Percentiles rank a stretch among this genome's conserved stretches.
Conservation (phyloP, 2,113 vertebrate species). For the Xenotilapia longispinis region DNA sequence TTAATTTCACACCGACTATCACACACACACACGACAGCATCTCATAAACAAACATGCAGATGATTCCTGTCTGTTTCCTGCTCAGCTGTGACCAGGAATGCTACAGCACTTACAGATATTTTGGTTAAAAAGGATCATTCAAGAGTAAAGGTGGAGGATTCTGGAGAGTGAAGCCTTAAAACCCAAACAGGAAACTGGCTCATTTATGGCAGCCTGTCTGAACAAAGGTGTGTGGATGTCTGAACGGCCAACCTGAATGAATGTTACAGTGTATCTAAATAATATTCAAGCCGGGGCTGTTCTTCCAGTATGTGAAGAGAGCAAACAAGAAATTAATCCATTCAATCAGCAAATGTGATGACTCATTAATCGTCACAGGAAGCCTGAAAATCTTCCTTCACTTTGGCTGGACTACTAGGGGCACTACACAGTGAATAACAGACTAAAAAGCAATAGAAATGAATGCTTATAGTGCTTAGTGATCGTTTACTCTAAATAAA, state of each 20-base stretch:
- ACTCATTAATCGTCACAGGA: background rate
- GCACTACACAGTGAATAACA: background rate
- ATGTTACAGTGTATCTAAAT: background rate
- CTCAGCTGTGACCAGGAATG: background rate
- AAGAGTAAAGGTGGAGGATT: background rate
- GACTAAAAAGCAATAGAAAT: background rate
- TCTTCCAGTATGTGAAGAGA: background rate
- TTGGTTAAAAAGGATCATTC: background rate
- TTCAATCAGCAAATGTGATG: background rate
- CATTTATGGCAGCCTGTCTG: background rate
- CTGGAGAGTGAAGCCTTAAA: background rate
- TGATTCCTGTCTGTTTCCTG: background rate
- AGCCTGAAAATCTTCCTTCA: background rate
- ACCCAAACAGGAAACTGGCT: background rate
- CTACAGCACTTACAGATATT: background rate
- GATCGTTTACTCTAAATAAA: background rate
- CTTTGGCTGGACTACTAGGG: background rate
- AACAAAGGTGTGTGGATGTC: background rate
- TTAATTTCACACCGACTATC: background rate
- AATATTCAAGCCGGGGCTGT: background rate
- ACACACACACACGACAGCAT: background rate
- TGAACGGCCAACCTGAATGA: background rate
- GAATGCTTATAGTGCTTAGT: background rate
- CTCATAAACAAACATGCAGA: background rate
- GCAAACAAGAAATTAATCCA: background rate